Conservation (phyloP, 2,888 invertebrate species). For the Venusia cambrica region DNA sequence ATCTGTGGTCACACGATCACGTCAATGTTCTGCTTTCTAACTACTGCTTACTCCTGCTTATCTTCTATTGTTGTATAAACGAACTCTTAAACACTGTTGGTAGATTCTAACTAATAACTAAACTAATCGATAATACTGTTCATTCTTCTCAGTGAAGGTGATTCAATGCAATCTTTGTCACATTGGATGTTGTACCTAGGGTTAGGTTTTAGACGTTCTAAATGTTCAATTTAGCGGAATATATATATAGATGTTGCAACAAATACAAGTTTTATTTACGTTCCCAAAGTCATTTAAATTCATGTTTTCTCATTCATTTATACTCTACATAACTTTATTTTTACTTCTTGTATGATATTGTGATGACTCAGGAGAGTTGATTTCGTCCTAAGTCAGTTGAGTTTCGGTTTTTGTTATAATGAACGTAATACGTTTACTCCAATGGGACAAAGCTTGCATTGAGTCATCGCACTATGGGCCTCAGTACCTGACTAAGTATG, state of each 20-base stretch:
- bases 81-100: constrained; percentile 68
- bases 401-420: constrained; percentile 39
- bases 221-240: constrained; percentile 74
- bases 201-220: constrained; percentile 57
- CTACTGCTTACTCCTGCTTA: constrained; percentile 71
- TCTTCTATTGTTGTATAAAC: constrained; percentile 67
- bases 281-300: constrained; percentile 52
- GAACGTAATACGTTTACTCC: constrained; percentile 40
- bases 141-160: constrained; percentile 68
- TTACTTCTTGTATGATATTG: constrained; percentile 62
- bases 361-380: constrained; percentile 76
- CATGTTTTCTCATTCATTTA: constrained; percentile 63
- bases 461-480: constrained; percentile 80
- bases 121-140: constrained; percentile 59
- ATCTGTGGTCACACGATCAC: no score
- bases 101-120: constrained; percentile 62
- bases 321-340: constrained; percentile 41
- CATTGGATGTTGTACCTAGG: constrained; percentile 57
- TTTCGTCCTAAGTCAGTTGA: constrained; percentile 44
- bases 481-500: constrained; percentile 45
- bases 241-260: constrained; percentile 76
- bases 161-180: constrained; percentile 80
- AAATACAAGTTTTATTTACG: constrained; percentile 69
- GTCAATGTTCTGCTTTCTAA: constrained; percentile 29
- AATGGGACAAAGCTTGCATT: constrained; percentile 78